phyloP scores from a whole-genome alignment of 2,888 invertebrate genomes.

The Torymus tubicola region DNA sequence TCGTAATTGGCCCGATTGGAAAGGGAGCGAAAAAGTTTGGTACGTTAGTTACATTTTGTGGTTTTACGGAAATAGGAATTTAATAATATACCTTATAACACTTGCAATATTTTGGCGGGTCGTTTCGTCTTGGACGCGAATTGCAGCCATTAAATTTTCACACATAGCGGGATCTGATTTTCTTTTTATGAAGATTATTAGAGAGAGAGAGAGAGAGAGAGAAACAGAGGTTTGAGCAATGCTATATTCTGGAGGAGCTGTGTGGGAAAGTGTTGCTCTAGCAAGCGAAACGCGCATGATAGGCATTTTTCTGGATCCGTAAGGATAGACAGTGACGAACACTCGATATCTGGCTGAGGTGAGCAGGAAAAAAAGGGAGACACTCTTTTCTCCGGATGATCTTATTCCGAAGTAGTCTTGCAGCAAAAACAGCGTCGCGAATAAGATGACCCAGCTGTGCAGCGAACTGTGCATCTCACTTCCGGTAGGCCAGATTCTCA shows the following conservation, averaged over 20 bases:
- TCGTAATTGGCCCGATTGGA: constrained; percentile 9
- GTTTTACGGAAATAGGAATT: constrained; percentile 44
- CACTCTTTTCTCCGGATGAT: constrained; percentile 43
- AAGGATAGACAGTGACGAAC: constrained; percentile 24
- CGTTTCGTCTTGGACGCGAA: too few species aligned
- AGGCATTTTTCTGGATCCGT: constrained; percentile 43
- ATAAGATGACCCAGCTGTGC: constrained; percentile 66
- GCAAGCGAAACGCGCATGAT: constrained; percentile 19
- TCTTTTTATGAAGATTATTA: too few species aligned
- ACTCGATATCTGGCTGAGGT: constrained; percentile 7
- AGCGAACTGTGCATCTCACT: constrained; percentile 64
- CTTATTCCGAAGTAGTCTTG: constrained; percentile 29
- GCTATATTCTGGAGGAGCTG: constrained; percentile 34
- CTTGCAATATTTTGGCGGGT: too few species aligned
- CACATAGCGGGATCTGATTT: too few species aligned
- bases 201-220: too few species aligned
- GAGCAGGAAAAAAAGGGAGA: constrained; percentile 30
- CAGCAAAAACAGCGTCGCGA: constrained; percentile 59
- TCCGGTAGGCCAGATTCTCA: constrained; percentile 63
- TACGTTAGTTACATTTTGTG: constrained; percentile 21
- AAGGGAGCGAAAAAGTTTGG: constrained; percentile 24
- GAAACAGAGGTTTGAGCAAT: too few species aligned
- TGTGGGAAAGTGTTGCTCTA: constrained; percentile 57
- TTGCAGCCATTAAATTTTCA: too few species aligned
- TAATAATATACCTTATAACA: constrained; percentile 29